phyloP scores from a whole-genome alignment of 2,888 invertebrate species.

The Drosophila peninsularis region DNA sequence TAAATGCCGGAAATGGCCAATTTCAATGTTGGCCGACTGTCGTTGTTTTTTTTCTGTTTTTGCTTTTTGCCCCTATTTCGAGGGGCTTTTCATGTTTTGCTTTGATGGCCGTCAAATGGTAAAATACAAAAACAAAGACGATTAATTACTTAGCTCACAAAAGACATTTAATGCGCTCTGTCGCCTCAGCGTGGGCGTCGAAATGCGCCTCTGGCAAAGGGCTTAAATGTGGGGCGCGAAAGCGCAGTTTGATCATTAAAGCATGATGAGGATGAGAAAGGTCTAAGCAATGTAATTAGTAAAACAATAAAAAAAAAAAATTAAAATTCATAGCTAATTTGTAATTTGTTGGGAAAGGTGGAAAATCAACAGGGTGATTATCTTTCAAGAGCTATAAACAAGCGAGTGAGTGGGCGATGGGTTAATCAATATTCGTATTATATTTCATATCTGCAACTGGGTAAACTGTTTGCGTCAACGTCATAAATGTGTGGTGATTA shows the following conservation, averaged over 20 bases:
- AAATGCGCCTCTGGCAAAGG: conserved; percentile 26
- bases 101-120: conserved; percentile 69
- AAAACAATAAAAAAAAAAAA: conserved; percentile 9
- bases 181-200: conserved; percentile 46
- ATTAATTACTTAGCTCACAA: conserved; percentile 73
- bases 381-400: conserved; percentile 14
- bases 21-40: conserved; percentile 66
- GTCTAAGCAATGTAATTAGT: conserved; percentile 45
- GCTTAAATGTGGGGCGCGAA: conserved; percentile 57
- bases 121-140: conserved; percentile 56
- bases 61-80: conserved; percentile 54
- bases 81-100: conserved; percentile 71
- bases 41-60: conserved; percentile 10
- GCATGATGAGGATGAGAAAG: conserved; percentile 13
- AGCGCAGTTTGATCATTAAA: conserved; percentile 43
- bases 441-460: conserved; percentile 8
- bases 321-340: conserved; percentile 15
- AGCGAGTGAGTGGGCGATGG: not conserved
- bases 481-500: conserved; percentile 51
- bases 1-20: conserved; percentile 76
- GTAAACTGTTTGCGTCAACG: conserved; percentile 41
- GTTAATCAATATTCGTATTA: conserved; percentile 24
- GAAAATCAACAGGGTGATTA: conserved; percentile 17
- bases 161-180: conserved; percentile 68
- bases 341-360: conserved; percentile 11